Evolutionary conservation across 2,113 vertebrate genomes (phyloP).

Genomic region (Megaptera novaeangliae): DNA sequence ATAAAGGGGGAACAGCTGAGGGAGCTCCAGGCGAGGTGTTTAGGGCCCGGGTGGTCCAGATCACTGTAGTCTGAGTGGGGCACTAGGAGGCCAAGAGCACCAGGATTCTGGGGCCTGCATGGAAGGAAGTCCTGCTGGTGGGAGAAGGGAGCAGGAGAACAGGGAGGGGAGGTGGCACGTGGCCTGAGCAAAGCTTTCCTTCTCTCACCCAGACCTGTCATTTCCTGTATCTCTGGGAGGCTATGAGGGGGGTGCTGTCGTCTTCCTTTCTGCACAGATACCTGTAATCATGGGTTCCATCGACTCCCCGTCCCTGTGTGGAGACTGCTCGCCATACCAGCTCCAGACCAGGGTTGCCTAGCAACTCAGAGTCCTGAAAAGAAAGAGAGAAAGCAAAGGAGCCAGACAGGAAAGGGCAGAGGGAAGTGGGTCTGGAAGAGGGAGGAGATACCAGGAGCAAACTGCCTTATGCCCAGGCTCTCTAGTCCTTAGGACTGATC

Average conservation of each 20-base stretch:
- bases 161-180: not conserved
- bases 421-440: slow-evolving; percentile 24
- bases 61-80: not conserved
- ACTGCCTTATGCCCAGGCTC: not conserved
- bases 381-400: slow-evolving; percentile 58
- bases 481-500: not conserved
- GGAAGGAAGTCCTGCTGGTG: not conserved
- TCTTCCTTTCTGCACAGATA: slow-evolving; percentile 51
- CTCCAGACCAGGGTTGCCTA: slow-evolving; percentile 67
- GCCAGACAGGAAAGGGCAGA: slow-evolving; percentile 46
- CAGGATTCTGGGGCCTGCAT: not conserved
- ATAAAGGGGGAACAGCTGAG: too few relatives aligned
- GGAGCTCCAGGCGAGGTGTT: not conserved
- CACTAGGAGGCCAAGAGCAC: not conserved
- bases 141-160: not conserved
- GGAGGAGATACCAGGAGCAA: not conserved
- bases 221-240: not conserved
- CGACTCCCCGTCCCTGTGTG: not conserved
- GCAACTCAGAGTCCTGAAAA: slow-evolving; percentile 70
- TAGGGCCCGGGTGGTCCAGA: not conserved
- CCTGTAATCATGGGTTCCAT: slow-evolving; percentile 53
- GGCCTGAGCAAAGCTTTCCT: not conserved
- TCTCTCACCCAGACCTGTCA: not conserved
- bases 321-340: slow-evolving; percentile 42
- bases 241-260: not conserved